These are phyloP conservation scores for Bettongia penicillata DNA, from an alignment of 2,113 vertebrate genomes.

Conservation along the genomic window DNA sequence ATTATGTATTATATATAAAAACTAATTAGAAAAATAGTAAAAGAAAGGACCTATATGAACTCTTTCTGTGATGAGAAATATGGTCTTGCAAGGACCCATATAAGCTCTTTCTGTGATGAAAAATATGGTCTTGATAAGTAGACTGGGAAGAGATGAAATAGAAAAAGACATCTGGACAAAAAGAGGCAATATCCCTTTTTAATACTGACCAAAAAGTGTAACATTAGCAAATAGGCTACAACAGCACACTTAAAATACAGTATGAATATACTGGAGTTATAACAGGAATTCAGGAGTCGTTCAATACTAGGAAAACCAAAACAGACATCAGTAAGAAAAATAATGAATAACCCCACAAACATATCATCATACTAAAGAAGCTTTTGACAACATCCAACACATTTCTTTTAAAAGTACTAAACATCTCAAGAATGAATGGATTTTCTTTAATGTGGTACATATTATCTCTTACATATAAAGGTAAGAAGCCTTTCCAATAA, in stretches of 20 bases:
- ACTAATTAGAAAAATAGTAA: neutral
- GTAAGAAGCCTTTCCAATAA: neutral
- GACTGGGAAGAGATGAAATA: neutral
- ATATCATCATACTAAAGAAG: neutral
- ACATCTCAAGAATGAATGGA: neutral
- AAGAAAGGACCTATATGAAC: neutral
- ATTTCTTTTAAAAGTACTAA: neutral
- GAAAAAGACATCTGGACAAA: neutral
- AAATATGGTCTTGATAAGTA: neutral
- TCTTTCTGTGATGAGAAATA: too few species aligned
- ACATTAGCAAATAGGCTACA: neutral
- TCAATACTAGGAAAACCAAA: neutral
- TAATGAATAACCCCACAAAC: neutral
- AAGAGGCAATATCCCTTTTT: neutral
- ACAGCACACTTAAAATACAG: neutral
- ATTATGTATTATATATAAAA: neutral
- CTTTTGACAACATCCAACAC: neutral
- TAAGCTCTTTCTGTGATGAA: too few species aligned
- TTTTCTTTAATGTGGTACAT: neutral
- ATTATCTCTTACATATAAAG: neutral
- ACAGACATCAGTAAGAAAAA: neutral
- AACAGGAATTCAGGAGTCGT: neutral
- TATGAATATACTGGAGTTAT: neutral
- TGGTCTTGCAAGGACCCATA: neutral
- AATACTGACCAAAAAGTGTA: neutral